Evolutionary conservation across 1,140 invertebrate genomes (phyloP), one percentile per base, ranked within the genome.

Genomic region (Drosophila rufa): DNA sequence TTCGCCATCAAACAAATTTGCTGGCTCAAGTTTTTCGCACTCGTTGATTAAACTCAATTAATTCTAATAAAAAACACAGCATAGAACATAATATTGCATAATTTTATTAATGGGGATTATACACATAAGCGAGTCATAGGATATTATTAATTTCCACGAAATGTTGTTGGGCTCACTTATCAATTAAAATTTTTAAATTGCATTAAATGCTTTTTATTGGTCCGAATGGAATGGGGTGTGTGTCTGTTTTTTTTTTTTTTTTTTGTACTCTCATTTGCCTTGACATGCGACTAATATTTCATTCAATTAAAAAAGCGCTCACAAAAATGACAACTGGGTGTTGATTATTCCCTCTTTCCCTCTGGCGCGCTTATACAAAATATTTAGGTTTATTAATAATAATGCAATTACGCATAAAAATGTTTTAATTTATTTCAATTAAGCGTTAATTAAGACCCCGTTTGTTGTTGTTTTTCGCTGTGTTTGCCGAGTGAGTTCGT

Each of bases 371-470:
- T 4, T 50, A 86, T 67, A 75, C 81, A 91, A 67, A 89, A 91
- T 91, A 91, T 91, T 91, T 91, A 91, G 87, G 82, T 91, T 91
- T 91, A 91, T 91, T 86, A 91, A 91, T 91, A 91, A 91, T 91
- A 91, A 91, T 91, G 87, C 87, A 91, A 91, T 91, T 91, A 91
- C 89, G 87, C 87, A 91, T 91, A 91, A 91, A 91, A 91, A 91
- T 91, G 87, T 91, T 91, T 91, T 91, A 91, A 91, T 91, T 91
- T 91, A 91, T 91, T 91, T 91, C 87, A 91, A 91, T 91, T 91
- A 91, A 91, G 82, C 83, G 68, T 91, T 91, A 91, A 91, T 91
- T 91, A 91, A 91, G 62, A 78, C 36, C 45, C 55, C 57, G 57
- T 70, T 61, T 65, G 43, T 73, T 81, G 73, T 61, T 76, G 42